Percentiles rank a stretch among this genome's conserved stretches.
phyloP scores from a whole-genome alignment of 2,888 invertebrate species.

The Glyphotaelius pellucidus region DNA sequence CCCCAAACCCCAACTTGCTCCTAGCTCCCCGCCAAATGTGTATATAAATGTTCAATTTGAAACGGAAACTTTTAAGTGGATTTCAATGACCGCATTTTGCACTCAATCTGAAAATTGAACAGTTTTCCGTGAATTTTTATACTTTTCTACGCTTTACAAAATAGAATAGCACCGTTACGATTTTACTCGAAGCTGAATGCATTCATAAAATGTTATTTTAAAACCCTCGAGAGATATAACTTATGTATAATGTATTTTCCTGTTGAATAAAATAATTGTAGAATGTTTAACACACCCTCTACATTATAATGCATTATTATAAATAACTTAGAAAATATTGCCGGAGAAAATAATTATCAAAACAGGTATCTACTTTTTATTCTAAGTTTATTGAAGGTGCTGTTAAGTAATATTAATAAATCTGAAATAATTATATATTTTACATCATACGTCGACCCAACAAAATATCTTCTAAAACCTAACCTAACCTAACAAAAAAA shows the following conservation, averaged over 20 bases:
- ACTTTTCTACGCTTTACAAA: neutral
- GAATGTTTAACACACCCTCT: neutral
- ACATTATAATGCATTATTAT: neutral
- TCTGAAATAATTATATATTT: too few species aligned
- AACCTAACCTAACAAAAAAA: too few species aligned
- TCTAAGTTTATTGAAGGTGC: too few species aligned
- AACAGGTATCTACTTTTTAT: too few species aligned
- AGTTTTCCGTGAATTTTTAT: constrained; percentile 33
- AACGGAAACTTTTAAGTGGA: constrained; percentile 54
- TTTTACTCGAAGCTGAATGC: neutral
- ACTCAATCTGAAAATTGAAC: constrained; percentile 49
- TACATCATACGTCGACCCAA: too few species aligned
- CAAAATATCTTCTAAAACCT: too few species aligned
- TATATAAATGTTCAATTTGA: constrained; percentile 43
- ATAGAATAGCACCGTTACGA: neutral
- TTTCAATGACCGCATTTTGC: constrained; percentile 50
- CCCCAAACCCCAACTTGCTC: neutral
- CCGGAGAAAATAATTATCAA: too few species aligned
- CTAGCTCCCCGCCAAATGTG: neutral
- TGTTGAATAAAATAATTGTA: neutral
- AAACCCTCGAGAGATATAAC: neutral
- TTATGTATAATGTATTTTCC: neutral
- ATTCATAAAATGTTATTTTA: neutral
- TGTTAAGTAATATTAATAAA: too few species aligned
- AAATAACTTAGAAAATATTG: too few species aligned